phyloP scores from a whole-genome alignment of 1,140 invertebrate genomes.

The Bombus terrestris region DNA sequence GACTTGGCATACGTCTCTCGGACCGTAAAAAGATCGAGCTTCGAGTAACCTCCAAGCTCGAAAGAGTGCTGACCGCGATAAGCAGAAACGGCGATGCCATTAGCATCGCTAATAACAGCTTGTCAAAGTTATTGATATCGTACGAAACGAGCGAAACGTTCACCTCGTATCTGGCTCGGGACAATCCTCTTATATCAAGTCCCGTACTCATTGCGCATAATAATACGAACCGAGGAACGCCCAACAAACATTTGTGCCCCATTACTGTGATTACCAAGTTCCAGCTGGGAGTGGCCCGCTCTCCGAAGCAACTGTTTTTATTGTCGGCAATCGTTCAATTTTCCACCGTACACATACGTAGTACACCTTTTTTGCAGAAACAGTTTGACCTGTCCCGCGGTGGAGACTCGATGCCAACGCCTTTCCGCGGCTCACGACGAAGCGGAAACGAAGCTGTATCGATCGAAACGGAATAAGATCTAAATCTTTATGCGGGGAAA shows the following conservation, averaged over 20 bases:
- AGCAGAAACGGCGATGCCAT: background rate
- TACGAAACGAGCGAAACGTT: background rate
- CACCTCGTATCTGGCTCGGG: background rate
- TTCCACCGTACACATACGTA: slow-evolving; percentile 1
- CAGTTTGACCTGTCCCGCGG: background rate
- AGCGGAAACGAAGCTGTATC: background rate
- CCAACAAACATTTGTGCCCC: slow-evolving; percentile 40
- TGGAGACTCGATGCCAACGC: background rate
- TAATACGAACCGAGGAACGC: slow-evolving; percentile 49
- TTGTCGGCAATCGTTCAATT: slow-evolving; percentile 48
- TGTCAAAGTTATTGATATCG: slow-evolving; percentile 46
- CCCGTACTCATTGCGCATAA: slow-evolving; percentile 52
- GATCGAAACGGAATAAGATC: background rate
- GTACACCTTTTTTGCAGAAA: background rate
- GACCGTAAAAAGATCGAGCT: background rate
- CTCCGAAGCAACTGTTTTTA: slow-evolving; percentile 57
- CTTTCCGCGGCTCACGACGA: background rate
- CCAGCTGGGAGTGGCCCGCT: slow-evolving; percentile 39
- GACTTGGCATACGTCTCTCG: no score
- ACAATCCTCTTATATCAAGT: slow-evolving; percentile 22
- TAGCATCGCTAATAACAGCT: slow-evolving; percentile 12
- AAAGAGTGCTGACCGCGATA: background rate
- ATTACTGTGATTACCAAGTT: slow-evolving; percentile 48
- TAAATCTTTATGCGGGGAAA: background rate
- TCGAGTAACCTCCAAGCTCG: background rate